Conservation (phyloP, 1,140 invertebrate species). For the Sesamia nonagrioides region DNA sequence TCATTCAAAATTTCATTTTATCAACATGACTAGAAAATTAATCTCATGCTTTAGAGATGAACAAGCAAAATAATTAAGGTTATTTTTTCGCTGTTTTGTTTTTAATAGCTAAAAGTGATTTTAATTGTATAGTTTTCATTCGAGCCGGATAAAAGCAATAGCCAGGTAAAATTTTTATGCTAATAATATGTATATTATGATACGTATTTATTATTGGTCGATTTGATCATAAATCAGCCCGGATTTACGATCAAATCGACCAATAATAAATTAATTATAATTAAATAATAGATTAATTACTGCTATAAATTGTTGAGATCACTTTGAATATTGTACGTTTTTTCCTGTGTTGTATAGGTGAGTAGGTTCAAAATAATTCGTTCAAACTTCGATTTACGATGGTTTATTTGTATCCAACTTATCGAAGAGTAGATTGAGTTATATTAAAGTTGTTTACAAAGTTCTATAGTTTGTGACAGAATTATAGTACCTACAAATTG, state of each 20-base stretch:
- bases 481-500: neutral
- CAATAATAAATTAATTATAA: neutral
- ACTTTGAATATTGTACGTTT: slow-evolving; percentile 4
- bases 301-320: slow-evolving; percentile 22
- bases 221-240: slow-evolving; percentile 19
- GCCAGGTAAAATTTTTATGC: neutral
- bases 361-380: neutral
- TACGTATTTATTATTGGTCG: neutral
- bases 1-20: neutral
- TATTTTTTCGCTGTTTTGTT: neutral
- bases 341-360: neutral
- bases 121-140: neutral
- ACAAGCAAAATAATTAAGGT: too few relatives aligned
- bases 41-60: too few relatives aligned
- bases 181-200: slow-evolving; percentile 21
- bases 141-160: neutral
- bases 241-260: slow-evolving; percentile 22
- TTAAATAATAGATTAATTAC: neutral
- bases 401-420: slow-evolving; percentile 9
- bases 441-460: slow-evolving; percentile 10
- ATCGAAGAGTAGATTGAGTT: neutral
- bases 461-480: neutral
- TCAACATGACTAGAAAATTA: too few relatives aligned
- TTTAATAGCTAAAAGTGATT: neutral
- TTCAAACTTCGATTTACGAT: neutral